phyloP scores from a whole-genome alignment of 2,797 vertebrate species.

The Trichosurus vulpecula region DNA sequence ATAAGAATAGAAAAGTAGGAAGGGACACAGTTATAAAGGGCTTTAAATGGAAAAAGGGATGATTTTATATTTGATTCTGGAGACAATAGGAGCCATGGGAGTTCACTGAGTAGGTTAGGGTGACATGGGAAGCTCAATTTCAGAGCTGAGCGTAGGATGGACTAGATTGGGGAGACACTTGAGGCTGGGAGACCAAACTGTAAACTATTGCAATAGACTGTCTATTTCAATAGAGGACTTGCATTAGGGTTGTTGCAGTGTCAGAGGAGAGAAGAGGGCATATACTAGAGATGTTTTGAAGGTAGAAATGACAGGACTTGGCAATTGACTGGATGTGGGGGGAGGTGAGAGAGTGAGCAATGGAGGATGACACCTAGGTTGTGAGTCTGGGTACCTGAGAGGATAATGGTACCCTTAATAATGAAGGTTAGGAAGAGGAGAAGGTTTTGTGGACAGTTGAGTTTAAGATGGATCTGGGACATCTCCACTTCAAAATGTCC shows the following conservation, averaged over 20 bases:
- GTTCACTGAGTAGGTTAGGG: background rate
- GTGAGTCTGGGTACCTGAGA: background rate
- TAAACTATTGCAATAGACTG: background rate
- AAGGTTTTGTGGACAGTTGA: background rate
- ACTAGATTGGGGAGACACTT: too few relatives aligned
- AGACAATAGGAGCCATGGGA: background rate
- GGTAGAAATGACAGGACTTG: background rate
- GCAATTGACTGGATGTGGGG: background rate
- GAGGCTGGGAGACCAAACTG: background rate
- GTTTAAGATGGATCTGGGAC: background rate
- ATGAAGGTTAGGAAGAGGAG: background rate
- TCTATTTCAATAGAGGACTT: background rate
- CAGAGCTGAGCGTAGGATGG: background rate
- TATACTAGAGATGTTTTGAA: background rate
- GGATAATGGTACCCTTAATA: background rate
- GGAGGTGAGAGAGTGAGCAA: background rate
- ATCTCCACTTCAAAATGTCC: background rate
- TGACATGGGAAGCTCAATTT: background rate
- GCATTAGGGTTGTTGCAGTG: background rate
- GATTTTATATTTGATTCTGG: background rate
- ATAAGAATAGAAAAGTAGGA: background rate
- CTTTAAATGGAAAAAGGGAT: background rate
- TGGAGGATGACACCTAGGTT: background rate
- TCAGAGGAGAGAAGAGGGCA: background rate
- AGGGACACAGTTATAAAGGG: background rate